These are phyloP conservation scores for Odontomachus brunneus DNA, from an alignment of 1,140 invertebrate species.

Conservation along the genomic window DNA sequence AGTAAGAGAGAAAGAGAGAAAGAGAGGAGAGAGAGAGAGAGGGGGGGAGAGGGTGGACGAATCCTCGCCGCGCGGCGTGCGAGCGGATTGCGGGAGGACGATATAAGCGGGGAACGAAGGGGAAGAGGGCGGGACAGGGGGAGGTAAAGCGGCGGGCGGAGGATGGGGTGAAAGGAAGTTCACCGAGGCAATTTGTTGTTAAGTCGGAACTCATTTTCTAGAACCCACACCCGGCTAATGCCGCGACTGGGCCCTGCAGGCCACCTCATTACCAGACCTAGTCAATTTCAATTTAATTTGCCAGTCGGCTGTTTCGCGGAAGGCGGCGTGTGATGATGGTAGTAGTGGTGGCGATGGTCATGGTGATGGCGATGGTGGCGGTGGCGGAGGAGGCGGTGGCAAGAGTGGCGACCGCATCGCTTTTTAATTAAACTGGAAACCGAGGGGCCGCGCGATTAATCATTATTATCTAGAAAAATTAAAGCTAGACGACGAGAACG, in stretches of 20 bases:
- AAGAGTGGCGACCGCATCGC: slow-evolving; percentile 68
- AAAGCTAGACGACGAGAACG: slow-evolving; percentile 43
- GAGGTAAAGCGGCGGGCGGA: not conserved
- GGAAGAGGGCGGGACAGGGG: not conserved
- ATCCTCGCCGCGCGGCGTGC: slow-evolving; percentile 38
- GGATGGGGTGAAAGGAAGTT: slow-evolving; percentile 65
- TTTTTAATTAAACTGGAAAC: slow-evolving; percentile 74
- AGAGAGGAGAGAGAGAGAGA: too few relatives aligned
- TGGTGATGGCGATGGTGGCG: not conserved
- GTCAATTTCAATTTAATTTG: slow-evolving; percentile 80
- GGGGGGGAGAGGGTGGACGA: slow-evolving; percentile 38
- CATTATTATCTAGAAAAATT: slow-evolving; percentile 73
- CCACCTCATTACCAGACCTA: slow-evolving; percentile 77
- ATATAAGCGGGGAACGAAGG: not conserved
- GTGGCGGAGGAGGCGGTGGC: not conserved
- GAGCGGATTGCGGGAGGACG: slow-evolving; percentile 51
- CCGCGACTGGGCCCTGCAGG: slow-evolving; percentile 61
- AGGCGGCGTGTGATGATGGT: slow-evolving; percentile 14
- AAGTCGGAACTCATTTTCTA: slow-evolving; percentile 78
- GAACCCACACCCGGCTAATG: slow-evolving; percentile 65
- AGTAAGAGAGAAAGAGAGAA: slow-evolving; percentile 39
- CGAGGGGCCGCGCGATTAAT: slow-evolving; percentile 65
- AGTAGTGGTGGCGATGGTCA: not conserved
- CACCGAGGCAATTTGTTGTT: slow-evolving; percentile 76
- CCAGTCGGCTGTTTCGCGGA: slow-evolving; percentile 69